phyloP scores from a whole-genome alignment of 2,888 invertebrate genomes.

The Pachydiplax longipennis region DNA sequence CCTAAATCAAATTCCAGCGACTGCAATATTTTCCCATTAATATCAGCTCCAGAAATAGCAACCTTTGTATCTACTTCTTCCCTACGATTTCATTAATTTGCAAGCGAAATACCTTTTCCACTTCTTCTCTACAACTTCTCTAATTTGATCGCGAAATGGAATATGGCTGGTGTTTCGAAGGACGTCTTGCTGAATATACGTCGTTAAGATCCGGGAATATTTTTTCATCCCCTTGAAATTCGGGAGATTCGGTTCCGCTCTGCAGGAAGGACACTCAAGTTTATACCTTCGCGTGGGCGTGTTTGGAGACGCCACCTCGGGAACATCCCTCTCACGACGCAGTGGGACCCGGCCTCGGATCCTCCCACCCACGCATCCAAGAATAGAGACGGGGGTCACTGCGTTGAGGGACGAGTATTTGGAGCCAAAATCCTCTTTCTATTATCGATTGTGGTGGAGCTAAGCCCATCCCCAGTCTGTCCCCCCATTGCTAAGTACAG shows the following conservation, averaged over 20 bases:
- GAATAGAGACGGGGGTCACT: conserved; percentile 4
- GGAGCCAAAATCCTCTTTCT: not conserved
- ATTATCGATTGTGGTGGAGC: not conserved
- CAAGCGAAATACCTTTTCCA: no score
- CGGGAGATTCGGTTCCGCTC: not conserved
- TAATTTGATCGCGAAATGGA: no score
- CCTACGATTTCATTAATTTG: no score
- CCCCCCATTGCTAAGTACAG: not conserved
- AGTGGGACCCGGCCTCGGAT: not conserved
- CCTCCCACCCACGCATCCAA: conserved; percentile 23
- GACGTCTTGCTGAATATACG: not conserved
- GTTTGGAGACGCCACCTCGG: not conserved
- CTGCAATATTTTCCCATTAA: no score
- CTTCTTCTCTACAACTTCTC: no score
- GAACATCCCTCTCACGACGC: not conserved
- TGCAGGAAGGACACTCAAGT: not conserved
- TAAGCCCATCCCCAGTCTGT: not conserved
- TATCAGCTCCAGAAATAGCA: no score
- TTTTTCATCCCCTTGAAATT: not conserved
- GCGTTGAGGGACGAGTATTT: not conserved
- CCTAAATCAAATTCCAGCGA: no score
- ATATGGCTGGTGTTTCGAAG: no score
- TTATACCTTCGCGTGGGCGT: not conserved
- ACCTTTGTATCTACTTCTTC: no score
- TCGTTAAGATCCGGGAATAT: not conserved